phyloP scores from a whole-genome alignment of 2,113 vertebrate species.

The Leptocoma aspasia region DNA sequence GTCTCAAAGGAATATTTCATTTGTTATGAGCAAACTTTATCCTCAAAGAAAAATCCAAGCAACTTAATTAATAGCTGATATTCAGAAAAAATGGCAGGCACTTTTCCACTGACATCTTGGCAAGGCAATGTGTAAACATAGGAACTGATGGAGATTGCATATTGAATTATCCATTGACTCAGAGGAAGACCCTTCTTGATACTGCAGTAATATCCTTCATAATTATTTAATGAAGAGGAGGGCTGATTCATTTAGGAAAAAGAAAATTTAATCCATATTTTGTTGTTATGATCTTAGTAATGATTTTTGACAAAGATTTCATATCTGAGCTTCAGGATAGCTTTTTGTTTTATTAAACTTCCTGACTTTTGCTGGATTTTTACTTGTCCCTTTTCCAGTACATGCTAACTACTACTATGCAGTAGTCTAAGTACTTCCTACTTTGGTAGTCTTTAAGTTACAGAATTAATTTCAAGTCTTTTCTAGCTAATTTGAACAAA shows the following conservation, averaged over 20 bases:
- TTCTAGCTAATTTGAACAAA: background rate
- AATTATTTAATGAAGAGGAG: background rate
- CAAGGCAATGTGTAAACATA: background rate
- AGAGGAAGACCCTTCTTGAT: background rate
- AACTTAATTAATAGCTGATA: background rate
- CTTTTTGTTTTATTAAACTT: background rate
- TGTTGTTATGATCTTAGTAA: background rate
- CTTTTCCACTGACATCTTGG: background rate
- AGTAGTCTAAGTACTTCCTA: background rate
- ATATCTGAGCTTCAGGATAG: background rate
- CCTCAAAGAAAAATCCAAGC: background rate
- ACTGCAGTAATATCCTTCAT: background rate
- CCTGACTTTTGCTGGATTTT: background rate
- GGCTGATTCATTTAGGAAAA: background rate
- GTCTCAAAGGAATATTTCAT: background rate
- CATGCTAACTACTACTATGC: background rate
- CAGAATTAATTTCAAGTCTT: background rate
- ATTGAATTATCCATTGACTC: background rate
- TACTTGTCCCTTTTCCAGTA: background rate
- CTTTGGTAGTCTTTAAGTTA: background rate
- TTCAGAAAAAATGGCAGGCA: background rate
- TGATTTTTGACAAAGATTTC: background rate
- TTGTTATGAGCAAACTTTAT: background rate
- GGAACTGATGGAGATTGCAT: background rate
- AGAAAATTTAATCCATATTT: background rate